Conservation (phyloP, 2,888 invertebrate genomes). For the Aspidiotus destructor region DNA sequence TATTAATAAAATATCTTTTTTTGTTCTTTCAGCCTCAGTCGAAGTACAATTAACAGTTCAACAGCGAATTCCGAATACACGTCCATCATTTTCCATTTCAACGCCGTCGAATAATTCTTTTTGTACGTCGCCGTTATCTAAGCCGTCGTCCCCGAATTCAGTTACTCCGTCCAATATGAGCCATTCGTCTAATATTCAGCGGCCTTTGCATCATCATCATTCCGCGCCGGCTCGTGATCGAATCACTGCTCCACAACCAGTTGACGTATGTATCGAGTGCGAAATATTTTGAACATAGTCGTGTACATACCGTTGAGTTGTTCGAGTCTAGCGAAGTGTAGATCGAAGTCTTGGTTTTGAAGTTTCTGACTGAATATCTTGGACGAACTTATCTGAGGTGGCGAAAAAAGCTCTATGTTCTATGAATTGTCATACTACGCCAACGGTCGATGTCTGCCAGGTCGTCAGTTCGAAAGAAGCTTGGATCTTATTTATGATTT, state of each 20-base stretch:
- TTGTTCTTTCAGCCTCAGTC: constrained; percentile 50
- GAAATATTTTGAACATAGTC: not conserved
- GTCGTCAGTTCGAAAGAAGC: too few species aligned
- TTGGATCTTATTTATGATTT: too few species aligned
- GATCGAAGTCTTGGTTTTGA: not conserved
- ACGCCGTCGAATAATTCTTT: constrained; percentile 9
- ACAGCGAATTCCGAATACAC: constrained; percentile 44
- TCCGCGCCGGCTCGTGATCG: constrained; percentile 46
- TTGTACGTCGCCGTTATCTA: constrained; percentile 27
- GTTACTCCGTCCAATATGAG: constrained; percentile 42
- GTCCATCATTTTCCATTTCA: constrained; percentile 16
- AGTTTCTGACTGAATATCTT: constrained; percentile 17
- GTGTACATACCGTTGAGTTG: not conserved
- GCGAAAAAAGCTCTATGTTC: not conserved
- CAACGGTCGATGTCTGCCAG: too few species aligned
- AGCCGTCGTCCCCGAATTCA: constrained; percentile 36
- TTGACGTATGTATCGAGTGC: constrained; percentile 63
- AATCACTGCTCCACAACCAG: constrained; percentile 77
- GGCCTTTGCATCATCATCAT: constrained; percentile 42
- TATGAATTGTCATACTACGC: not conserved
- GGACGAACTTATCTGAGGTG: not conserved
- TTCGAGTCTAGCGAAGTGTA: too few species aligned
- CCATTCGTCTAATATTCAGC: constrained; percentile 40
- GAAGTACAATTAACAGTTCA: constrained; percentile 62
- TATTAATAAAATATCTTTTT: constrained; percentile 34